Base-by-base conservation (phyloP, 1,140 invertebrate species). In the Magallana gigas region DNA sequence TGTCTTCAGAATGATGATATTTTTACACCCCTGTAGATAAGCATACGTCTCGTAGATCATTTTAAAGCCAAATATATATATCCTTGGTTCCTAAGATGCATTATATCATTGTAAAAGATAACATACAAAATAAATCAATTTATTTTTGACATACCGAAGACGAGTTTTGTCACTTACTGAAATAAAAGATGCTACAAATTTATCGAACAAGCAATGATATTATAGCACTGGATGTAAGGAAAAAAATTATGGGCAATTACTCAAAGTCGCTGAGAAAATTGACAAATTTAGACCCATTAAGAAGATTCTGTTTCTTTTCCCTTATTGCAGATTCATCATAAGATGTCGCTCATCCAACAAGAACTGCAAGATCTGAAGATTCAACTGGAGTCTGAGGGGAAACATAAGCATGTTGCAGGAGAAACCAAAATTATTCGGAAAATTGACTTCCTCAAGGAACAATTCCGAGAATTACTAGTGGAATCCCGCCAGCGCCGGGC, bases 401-500 rank as follows among this genome's bases (percentile, higher is more conserved):
- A 85, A 8, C 88, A 91, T 56, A 90, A 91, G 64, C 88, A 93
- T 58, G 88, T 90, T 8, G 87, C 88, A 56, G 91, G 91, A n/a
- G 93, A 93, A 57, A 89, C 91, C 6, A 93, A 92, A 18, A 90
- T 95, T 14, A 91, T 93, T n/a, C 91, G 91, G n/a, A 92, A 94
- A 57, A 94, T 96, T 8, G 95, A 95, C 84, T 91, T 93, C 14
- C 93, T 96, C 1, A 96, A 96, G 91, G 95, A 95, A 71, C 95
- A 96, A 88, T 96, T 95, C 87, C 94, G 95, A 4, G 94, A 96
- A 88, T 91, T 96, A 8, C 92, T 96, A 85, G 92, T 95, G 23
- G 95, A 96, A 87, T 91, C 96, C 68, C 90, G 95, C 18, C 92
- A 95, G 59, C 91, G 95, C 68, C 94, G 95, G 76, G 95, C 95